Evolutionary conservation across 1,140 invertebrate genomes (phyloP), one percentile per base, ranked within the genome.

Genomic region (Hormaphis cornu): DNA sequence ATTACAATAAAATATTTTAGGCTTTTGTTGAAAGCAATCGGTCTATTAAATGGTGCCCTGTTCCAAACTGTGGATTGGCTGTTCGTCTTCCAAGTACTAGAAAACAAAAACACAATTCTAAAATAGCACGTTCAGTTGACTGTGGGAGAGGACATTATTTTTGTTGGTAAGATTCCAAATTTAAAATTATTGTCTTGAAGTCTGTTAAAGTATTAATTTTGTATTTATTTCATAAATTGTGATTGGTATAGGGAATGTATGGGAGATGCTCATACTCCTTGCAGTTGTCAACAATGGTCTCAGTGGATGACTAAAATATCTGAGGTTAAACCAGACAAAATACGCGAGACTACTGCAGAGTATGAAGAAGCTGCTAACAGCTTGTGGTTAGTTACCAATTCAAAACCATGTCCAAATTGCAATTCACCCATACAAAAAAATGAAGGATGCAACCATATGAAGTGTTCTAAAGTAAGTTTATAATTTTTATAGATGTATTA

Each of bases 371-470:
- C 86, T 14, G 86, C 86, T 12, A 88, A 87, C 76, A 85, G 82
- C 73, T 76, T 88, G 7, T 89, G 87, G 87, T 76, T 89, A 33
- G 84, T 88, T 4, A 87, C 86, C 1, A 86, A 89, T 77, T 88
- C 86, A 10, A 89, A 89, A 76, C 84, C 86, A 10, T 89, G 87
- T 77, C 85, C 85, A 14, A 87, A 86, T 75, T 89, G 87, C 76
- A 84, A 85, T 73, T 85, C 84, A 71, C 86, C 86, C 8, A 89
- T 89, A 72, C 86, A 89, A 78, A 89, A 89, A 74, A 88, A 87
- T 76, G 87, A 89, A 77, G 87, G 87, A 0, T 89, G 87, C 76
- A 89, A 89, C 76, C 87, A 89, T 74, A 88, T 89, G 84, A 87
- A 87, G 74, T 89, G 87, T 77, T 86, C 83, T 20, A 88, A 88